phyloP scores from a whole-genome alignment of 2,888 invertebrate genomes.

The Listrodromus nycthemerus region DNA sequence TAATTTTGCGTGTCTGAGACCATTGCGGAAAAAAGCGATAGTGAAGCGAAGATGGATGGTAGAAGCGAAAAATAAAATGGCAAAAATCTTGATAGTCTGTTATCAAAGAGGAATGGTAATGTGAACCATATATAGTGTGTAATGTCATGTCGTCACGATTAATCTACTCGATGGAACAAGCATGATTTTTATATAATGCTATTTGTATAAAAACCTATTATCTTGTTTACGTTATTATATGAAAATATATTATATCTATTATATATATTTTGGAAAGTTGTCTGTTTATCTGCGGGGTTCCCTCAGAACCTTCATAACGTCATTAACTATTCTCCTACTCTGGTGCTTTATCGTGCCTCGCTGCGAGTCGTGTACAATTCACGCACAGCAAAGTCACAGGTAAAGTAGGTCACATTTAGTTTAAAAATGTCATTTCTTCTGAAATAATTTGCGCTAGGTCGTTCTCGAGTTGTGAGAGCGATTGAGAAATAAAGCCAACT shows the following conservation, averaged over 20 bases:
- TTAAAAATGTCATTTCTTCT: not conserved
- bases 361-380: too few relatives aligned
- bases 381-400: not conserved
- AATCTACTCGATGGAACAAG: conserved; percentile 62
- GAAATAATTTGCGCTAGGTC: not conserved
- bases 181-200: conserved; percentile 75
- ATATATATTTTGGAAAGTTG: conserved; percentile 58
- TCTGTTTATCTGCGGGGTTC: not conserved
- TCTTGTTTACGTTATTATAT: conserved; percentile 80
- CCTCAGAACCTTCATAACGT: not conserved
- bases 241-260: conserved; percentile 79
- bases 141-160: conserved; percentile 54
- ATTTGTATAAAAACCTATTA: conserved; percentile 77
- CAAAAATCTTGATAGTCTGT: conserved; percentile 17
- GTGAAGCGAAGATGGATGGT: not conserved
- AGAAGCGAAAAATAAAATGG: not conserved
- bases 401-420: not conserved
- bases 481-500: not conserved
- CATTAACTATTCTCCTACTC: not conserved
- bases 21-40: conserved; percentile 16
- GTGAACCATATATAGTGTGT: conserved; percentile 47
- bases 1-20: not conserved
- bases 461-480: not conserved
- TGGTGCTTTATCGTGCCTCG: too few relatives aligned
- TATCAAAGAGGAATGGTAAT: conserved; percentile 51